phyloP scores from a whole-genome alignment of 2,113 vertebrate species.

The Noturus placidus region DNA sequence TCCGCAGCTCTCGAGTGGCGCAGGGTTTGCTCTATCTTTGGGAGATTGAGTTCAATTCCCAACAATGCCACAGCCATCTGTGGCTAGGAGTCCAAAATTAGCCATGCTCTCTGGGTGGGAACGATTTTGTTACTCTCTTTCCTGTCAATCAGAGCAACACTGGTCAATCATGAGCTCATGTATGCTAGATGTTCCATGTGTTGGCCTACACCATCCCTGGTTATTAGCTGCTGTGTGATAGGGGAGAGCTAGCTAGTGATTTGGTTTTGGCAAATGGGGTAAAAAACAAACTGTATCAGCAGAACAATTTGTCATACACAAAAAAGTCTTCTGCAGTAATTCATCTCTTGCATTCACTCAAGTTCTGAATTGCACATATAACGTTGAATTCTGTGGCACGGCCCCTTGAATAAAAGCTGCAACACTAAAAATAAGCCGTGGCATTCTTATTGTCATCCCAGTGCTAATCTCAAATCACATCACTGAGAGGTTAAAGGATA shows the following conservation, averaged over 20 bases:
- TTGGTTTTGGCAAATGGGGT: not conserved
- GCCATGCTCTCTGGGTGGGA: not conserved
- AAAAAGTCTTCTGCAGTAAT: not conserved
- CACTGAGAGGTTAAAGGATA: not conserved
- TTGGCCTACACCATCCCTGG: not conserved
- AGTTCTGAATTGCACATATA: not conserved
- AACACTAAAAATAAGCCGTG: not conserved
- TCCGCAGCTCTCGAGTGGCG: not conserved
- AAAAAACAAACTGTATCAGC: not conserved
- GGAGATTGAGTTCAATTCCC: not conserved
- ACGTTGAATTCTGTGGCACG: not conserved
- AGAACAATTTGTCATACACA: not conserved
- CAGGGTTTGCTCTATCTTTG: not conserved
- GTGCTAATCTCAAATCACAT: not conserved
- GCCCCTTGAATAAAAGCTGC: not conserved
- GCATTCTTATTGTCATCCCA: not conserved
- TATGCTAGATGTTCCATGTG: not conserved
- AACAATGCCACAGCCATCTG: not conserved
- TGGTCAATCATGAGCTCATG: not conserved
- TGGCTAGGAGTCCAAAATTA: not conserved
- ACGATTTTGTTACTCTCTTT: not conserved
- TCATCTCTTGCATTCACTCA: not conserved
- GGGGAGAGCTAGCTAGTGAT: not conserved
- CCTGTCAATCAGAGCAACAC: not conserved
- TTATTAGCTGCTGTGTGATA: not conserved